phyloP scores from a whole-genome alignment of 2,888 invertebrate species.

The Brachyptera risi region DNA sequence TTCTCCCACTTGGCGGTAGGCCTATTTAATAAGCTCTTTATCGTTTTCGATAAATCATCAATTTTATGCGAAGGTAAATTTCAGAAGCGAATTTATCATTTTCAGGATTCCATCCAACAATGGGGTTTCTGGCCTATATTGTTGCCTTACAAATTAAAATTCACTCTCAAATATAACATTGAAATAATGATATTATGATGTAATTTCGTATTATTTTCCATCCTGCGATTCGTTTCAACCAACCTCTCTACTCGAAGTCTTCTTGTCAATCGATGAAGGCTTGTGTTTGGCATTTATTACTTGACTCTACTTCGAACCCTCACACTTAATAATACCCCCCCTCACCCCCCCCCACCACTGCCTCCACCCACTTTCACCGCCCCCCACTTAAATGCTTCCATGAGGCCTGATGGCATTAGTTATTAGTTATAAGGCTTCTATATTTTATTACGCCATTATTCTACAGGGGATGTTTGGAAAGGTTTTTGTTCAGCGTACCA shows the following conservation, averaged over 20 bases:
- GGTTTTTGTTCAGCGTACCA: conserved; percentile 24
- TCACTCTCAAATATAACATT: no score
- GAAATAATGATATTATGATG: no score
- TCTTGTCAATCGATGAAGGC: background rate
- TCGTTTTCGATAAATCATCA: background rate
- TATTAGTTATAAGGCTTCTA: conserved; percentile 24
- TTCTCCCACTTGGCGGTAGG: no score
- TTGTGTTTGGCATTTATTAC: conserved; percentile 30
- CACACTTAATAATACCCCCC: conserved; percentile 23
- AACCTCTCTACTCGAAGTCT: background rate
- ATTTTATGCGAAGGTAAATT: background rate
- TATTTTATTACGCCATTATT: conserved; percentile 27
- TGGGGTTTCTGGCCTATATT: no score
- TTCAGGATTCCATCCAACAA: no score
- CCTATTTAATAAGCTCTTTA: no score
- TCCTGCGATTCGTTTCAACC: background rate
- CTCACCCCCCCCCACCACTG: conserved; percentile 9
- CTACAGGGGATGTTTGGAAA: conserved; percentile 17
- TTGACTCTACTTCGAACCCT: background rate
- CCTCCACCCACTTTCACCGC: conserved; percentile 19
- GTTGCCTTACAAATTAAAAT: no score
- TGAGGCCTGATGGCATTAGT: conserved; percentile 23
- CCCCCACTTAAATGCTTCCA: conserved; percentile 26
- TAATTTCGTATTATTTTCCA: no score
- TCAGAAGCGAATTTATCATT: no score